Conservation (phyloP, 2,797 vertebrate species). For the Tiaroga cobitis region DNA sequence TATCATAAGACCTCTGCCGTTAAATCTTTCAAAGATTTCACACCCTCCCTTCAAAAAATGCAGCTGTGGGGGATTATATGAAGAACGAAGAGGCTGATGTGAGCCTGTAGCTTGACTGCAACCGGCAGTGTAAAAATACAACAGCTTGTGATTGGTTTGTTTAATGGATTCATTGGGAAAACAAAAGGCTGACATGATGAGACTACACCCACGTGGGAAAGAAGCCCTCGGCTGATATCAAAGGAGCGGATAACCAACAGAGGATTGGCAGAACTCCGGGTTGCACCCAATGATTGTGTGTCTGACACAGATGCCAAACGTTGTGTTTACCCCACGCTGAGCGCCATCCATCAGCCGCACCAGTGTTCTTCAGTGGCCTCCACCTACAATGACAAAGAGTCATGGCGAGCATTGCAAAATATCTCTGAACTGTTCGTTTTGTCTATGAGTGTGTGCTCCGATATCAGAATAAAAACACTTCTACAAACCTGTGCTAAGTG, state of each 20-base stretch:
- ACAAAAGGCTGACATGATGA: conserved; percentile 33
- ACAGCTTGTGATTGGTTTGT: conserved; percentile 39
- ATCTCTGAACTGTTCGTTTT: conserved; percentile 5
- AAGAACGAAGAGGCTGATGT: conserved; percentile 29
- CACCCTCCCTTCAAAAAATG: conserved; percentile 47
- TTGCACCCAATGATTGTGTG: conserved; percentile 35
- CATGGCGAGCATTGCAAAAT: conserved; percentile 25
- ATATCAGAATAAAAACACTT: conserved; percentile 39
- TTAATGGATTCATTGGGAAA: conserved; percentile 46
- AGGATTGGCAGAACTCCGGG: conserved; percentile 30
- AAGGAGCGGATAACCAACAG: conserved; percentile 32
- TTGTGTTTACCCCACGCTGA: conserved; percentile 47
- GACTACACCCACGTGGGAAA: conserved; percentile 30
- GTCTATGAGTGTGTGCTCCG: background rate
- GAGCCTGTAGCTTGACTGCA: conserved; percentile 25
- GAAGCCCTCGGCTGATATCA: conserved; percentile 28
- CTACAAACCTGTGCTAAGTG: conserved; percentile 40
- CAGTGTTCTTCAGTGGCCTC: conserved; percentile 18
- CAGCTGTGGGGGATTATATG: conserved; percentile 47
- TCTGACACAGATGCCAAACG: conserved; percentile 52
- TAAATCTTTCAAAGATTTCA: conserved; percentile 51
- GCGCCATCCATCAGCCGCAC: conserved; percentile 36
- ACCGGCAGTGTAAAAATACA: conserved; percentile 43
- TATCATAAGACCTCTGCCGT: conserved; percentile 42
- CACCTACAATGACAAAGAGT: conserved; percentile 36